Percentiles rank a stretch among this genome's conserved stretches.
These are phyloP conservation scores for Pachypeltis micranthus DNA, from an alignment of 1,140 invertebrate species.

Conservation along the genomic window DNA sequence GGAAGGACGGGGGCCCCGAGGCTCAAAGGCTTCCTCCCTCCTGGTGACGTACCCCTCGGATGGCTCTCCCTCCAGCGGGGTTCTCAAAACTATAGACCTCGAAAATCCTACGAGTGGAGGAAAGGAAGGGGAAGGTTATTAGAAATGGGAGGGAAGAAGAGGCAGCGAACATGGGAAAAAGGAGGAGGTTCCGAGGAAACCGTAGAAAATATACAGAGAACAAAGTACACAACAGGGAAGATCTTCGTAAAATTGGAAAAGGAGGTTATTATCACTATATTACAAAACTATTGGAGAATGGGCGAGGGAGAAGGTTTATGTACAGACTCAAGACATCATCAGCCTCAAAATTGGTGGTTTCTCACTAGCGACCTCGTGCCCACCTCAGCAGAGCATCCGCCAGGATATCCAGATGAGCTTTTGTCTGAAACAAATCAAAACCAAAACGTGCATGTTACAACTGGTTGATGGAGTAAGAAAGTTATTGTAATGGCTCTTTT, in stretches of 20 bases:
- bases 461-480: too few species aligned
- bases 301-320: background rate
- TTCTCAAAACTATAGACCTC: too few species aligned
- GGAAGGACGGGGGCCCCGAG: constrained; percentile 8
- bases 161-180: background rate
- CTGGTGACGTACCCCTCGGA: constrained; percentile 8
- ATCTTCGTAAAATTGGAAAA: background rate
- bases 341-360: background rate
- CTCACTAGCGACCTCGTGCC: constrained; percentile 71
- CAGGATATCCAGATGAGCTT: constrained; percentile 84
- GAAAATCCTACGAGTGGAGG: too few species aligned
- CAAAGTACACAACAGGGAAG: background rate
- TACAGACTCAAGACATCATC: constrained; percentile 2
- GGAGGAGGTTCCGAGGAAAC: too few species aligned
- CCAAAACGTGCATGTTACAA: too few species aligned
- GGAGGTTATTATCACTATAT: background rate
- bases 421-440: constrained; percentile 59
- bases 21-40: constrained; percentile 9
- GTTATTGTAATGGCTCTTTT: too few species aligned
- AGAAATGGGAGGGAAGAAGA: background rate
- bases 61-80: background rate
- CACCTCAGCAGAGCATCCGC: constrained; percentile 83
- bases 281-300: background rate
- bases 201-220: too few species aligned
- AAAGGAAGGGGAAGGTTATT: too few species aligned